Evolutionary conservation across 2,113 vertebrate species (phyloP), one percentile per base, ranked within the genome.

Genomic region (Melanerpes formicivorus): DNA sequence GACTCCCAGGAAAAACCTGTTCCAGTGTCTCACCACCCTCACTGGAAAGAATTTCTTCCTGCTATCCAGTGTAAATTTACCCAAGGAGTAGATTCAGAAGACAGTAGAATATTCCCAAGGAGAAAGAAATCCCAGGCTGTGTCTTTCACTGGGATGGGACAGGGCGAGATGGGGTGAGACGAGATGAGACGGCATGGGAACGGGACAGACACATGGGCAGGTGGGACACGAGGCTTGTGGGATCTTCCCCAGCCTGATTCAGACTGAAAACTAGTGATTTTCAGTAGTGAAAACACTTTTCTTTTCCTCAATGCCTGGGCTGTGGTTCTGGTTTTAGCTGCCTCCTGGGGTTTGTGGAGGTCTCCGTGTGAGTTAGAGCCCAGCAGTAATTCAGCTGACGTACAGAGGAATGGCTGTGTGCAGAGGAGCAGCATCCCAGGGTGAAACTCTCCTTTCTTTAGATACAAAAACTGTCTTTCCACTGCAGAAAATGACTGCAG

Each of bases 191-290:
- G 11, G 21, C 21, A 21, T 50, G 21, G 48, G 48, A 21, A 17
- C 1, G 1, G 40, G 14, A 18, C 14, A 9, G 22, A 26, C 21
- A 15, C n/a, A 17, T 0, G 1, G 10, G 22, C 14, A 8, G 32
- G 58, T 27, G 44, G 72, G 42, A 52, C 5, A 37, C 0, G 0
- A 72, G 44, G 59, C 15, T 18, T 3, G 10, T 0, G 2, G 25
- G 23, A 19, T 15, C 25, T 27, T 58, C 2, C 0, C 32, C 34
- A 25, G 52, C 5, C 18, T 9, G 0, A 14, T n/a, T 48, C 27
- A 8, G 30, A 27, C 14, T 72, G 50, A 14, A 90, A 84, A 5
- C 0, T 3, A 15, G 26, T 17, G 32, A 3, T 60, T 76, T 79
- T 84, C 8, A 2, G n/a, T 26, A 58, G 26, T 11, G n/a, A 34